These are phyloP conservation scores for Hylyphantes graminicola DNA, from an alignment of 1,140 invertebrate genomes.

Conservation along the genomic window DNA sequence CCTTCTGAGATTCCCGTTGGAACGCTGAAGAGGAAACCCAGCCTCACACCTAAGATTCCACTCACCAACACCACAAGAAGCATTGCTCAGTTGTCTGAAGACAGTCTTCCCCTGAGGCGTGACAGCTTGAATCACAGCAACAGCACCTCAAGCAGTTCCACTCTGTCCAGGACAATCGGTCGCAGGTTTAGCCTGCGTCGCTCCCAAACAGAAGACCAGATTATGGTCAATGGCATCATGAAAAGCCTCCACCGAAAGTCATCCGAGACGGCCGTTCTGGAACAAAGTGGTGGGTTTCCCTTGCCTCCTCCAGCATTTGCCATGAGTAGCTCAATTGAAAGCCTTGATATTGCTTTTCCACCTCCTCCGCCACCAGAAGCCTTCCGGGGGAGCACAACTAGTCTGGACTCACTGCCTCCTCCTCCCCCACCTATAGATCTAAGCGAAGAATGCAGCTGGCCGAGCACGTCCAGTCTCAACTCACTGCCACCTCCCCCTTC, in stretches of 20 bases:
- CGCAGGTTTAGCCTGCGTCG: constrained; percentile 64
- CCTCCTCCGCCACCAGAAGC: constrained; percentile 72
- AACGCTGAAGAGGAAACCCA: constrained; percentile 66
- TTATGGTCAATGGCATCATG: constrained; percentile 62
- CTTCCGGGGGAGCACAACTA: constrained; percentile 63
- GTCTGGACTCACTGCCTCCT: constrained; percentile 67
- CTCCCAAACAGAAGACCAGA: constrained; percentile 65
- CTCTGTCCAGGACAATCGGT: constrained; percentile 54
- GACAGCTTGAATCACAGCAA: constrained; percentile 34
- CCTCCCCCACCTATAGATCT: constrained; percentile 65
- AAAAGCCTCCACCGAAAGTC: constrained; percentile 70
- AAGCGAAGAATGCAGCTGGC: constrained; percentile 60
- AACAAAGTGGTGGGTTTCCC: constrained; percentile 63
- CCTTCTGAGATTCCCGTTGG: constrained; percentile 74
- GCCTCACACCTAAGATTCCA: constrained; percentile 76
- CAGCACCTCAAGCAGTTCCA: constrained; percentile 54
- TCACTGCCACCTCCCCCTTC: constrained; percentile 70
- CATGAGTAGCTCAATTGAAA: constrained; percentile 58
- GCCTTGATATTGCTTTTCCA: constrained; percentile 65
- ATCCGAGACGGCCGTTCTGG: constrained; percentile 41
- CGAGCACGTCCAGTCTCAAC: constrained; percentile 63
- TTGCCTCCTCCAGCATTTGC: constrained; percentile 66
- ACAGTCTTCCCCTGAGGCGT: constrained; percentile 27
- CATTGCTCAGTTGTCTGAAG: constrained; percentile 63
- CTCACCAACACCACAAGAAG: constrained; percentile 90